phyloP scores from a whole-genome alignment of 2,797 vertebrate genomes.

The Chrosomus eos region DNA sequence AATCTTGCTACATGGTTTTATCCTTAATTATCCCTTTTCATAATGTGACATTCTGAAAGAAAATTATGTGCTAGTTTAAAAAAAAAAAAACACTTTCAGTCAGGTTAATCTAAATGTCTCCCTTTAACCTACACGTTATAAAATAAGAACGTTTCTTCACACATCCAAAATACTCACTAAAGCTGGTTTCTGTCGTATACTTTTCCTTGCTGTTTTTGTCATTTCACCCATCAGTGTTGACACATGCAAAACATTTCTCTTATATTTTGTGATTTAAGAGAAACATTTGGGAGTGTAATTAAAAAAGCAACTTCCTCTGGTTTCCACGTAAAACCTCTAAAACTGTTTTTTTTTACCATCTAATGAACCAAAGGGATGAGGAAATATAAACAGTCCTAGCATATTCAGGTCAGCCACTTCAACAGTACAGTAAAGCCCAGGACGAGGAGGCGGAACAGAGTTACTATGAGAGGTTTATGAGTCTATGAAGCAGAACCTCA shows the following conservation, averaged over 20 bases:
- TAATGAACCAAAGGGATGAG: not conserved
- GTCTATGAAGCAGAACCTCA: not conserved
- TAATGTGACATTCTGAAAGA: constrained; percentile 35
- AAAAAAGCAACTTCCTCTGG: not conserved
- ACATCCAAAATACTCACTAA: not conserved
- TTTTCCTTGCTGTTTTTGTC: not conserved
- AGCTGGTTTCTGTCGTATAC: not conserved
- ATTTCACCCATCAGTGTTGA: not conserved
- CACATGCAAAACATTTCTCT: not conserved
- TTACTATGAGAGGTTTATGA: not conserved
- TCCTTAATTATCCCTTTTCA: constrained; percentile 64
- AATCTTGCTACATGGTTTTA: constrained; percentile 29
- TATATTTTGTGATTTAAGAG: not conserved
- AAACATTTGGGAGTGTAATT: not conserved
- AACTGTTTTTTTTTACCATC: not conserved
- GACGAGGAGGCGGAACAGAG: not conserved
- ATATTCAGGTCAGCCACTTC: constrained; percentile 10
- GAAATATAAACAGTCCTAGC: not conserved
- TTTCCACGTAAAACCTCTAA: constrained; percentile 19
- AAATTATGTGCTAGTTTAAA: constrained; percentile 59
- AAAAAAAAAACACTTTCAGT: constrained; percentile 10
- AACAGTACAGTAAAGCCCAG: not conserved
- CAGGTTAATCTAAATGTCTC: not conserved
- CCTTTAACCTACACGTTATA: constrained; percentile 14
- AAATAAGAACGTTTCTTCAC: not conserved